Evolutionary conservation across 2,888 invertebrate species (phyloP), one percentile per base, ranked within the genome.

Genomic region (Pachliopta kotzebuea): DNA sequence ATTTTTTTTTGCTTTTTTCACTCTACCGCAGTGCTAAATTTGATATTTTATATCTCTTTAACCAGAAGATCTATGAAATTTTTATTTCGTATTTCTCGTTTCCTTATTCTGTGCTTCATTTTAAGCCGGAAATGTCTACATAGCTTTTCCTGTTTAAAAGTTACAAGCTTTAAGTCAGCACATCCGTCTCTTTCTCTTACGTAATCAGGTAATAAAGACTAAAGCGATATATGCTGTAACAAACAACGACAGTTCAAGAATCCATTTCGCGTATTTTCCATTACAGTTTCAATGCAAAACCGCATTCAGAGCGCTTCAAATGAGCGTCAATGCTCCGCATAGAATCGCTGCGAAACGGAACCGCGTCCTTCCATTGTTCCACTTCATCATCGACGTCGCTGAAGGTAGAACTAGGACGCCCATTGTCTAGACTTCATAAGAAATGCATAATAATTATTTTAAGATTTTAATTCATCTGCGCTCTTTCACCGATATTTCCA

Each of bases 391-490:
- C 49, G 49, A 49, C 49, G 14, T 49, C 14, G 49, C n/a, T 49
- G 20, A 20, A 20, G n/a, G 20, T 18, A 49, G n/a, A 49, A 49
- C 18, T 49, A 49, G 49, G 49, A 20, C 49, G 9, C 20, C 20
- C 49, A 49, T 49, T 49, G 49, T 49, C 20, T 49, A n/a, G 18
- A n/a, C 49, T 18, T n/a, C n/a, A 20, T 49, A 49, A 49, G 49
- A 49, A 49, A 49, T 9, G 49, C 49, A 49, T n/a, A 49, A 9
- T 49, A 49, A 49, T 49, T 49, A 49, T 49, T 49, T 49, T 49
- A 49, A 49, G 49, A 20, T 49, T 49, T 45, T 49, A 49, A 49
- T n/a, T 49, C n/a, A 20, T 6, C 49, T 49, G 7, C 20, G 20
- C 6, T 20, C 20, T 49, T 49, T 49, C 17, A 14, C 11, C 14